A percentile compares a stretch with the other conserved stretches of the same genome.
phyloP scores from a whole-genome alignment of 2,797 vertebrate genomes.

The Selene dorsalis region DNA sequence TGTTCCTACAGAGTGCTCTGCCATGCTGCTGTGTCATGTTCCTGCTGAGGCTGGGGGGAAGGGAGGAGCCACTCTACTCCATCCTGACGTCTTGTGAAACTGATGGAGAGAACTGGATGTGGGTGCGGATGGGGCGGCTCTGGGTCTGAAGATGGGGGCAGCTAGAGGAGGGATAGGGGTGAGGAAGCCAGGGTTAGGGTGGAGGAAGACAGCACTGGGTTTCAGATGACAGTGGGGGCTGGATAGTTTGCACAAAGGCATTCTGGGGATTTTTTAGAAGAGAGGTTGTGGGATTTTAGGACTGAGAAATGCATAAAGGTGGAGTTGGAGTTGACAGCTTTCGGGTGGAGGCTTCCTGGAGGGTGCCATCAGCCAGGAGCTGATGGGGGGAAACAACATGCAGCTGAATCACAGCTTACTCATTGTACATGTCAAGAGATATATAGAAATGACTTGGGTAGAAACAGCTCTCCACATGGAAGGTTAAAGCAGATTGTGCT shows the following conservation, averaged over 20 bases:
- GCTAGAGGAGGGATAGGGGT: slow-evolving; percentile 11
- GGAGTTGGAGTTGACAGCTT: slow-evolving; percentile 23
- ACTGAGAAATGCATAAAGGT: not conserved
- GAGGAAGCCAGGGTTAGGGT: slow-evolving; percentile 30
- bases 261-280: not conserved
- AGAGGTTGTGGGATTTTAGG: slow-evolving; percentile 27
- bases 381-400: slow-evolving; percentile 32
- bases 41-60: slow-evolving; percentile 67
- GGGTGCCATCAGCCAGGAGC: slow-evolving; percentile 26
- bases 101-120: slow-evolving; percentile 47
- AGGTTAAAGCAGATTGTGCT: slow-evolving; percentile 35
- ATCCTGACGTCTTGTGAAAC: slow-evolving; percentile 42
- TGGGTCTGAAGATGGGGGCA: slow-evolving; percentile 29
- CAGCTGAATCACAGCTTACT: slow-evolving; percentile 55
- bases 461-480: slow-evolving; percentile 6
- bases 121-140: slow-evolving; percentile 43
- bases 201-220: slow-evolving; percentile 2
- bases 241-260: slow-evolving; percentile 8
- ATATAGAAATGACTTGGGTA: slow-evolving; percentile 33
- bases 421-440: slow-evolving; percentile 48
- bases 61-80: slow-evolving; percentile 66
- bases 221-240: slow-evolving; percentile 4
- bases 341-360: slow-evolving; percentile 36
- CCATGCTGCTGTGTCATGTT: slow-evolving; percentile 84
- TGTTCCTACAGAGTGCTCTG: slow-evolving; percentile 47